Percentiles rank a stretch among this genome's conserved stretches.
Conservation (phyloP, 2,888 invertebrate genomes). For the Metacarcinus magister region DNA sequence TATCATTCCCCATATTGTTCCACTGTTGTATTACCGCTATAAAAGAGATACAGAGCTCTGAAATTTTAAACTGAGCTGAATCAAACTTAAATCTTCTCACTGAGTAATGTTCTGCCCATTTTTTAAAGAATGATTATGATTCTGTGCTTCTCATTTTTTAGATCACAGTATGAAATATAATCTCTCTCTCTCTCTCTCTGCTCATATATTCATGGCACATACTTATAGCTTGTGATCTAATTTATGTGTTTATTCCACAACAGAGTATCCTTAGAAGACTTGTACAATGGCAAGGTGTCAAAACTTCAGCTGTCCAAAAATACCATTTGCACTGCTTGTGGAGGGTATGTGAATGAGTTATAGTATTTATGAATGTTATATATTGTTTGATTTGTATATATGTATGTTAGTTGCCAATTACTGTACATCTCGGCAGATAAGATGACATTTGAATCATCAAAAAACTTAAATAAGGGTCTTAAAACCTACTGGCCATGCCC, state of each 20-base stretch:
- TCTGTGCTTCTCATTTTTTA: neutral
- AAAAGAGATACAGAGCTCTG: no score
- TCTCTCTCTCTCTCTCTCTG: neutral
- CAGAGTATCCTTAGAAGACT: constrained; percentile 93
- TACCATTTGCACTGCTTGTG: constrained; percentile 91
- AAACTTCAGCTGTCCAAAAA: constrained; percentile 93
- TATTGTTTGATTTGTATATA: no score
- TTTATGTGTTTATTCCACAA: constrained; percentile 81
- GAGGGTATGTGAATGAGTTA: constrained; percentile 87
- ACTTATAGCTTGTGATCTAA: neutral
- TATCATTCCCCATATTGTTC: no score
- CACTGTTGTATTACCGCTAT: no score
- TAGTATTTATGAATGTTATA: constrained; percentile 69
- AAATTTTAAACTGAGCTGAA: neutral
- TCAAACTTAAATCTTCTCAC: neutral
- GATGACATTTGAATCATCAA: no score
- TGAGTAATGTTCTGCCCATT: neutral
- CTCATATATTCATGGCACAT: neutral
- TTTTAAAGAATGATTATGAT: neutral
- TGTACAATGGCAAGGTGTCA: constrained; percentile 94
- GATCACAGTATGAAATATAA: neutral
- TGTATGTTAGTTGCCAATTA: no score
- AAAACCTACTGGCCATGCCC: no score
- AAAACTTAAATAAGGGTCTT: no score
- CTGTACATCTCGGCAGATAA: no score